A percentile compares a stretch with the other conserved stretches of the same genome.
These are phyloP conservation scores for Exaiptasia diaphana DNA, from an alignment of 64 coral and sea anemone genomes.

Conservation along the genomic window DNA sequence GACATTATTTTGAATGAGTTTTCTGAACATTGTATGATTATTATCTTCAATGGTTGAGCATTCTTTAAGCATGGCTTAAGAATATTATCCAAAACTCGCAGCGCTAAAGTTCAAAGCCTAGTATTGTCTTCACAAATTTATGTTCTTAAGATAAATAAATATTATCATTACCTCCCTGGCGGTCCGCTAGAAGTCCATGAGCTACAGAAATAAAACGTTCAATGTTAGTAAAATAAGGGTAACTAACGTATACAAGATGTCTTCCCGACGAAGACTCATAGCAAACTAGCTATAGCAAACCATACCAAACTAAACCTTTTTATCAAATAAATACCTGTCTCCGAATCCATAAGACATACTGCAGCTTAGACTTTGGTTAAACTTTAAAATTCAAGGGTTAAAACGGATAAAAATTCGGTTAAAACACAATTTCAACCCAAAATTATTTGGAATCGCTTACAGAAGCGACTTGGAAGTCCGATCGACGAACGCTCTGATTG, in stretches of 20 bases:
- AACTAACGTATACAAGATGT: slow-evolving; percentile 4
- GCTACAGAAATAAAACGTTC: slow-evolving; percentile 23
- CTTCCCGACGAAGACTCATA: slow-evolving; percentile 2
- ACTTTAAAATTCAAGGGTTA: not conserved
- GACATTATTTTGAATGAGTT: not conserved
- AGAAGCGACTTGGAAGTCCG: slow-evolving; percentile 18
- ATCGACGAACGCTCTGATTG: slow-evolving; percentile 13
- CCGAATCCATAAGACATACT: slow-evolving; percentile 68
- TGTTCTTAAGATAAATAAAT: not conserved
- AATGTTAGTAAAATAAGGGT: slow-evolving; percentile 10
- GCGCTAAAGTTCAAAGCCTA: not conserved
- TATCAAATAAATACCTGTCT: slow-evolving; percentile 13
- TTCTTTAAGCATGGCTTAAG: not conserved
- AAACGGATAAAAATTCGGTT: not conserved
- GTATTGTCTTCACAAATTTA: not conserved
- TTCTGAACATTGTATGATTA: not conserved
- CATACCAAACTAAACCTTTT: not conserved
- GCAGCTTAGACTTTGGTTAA: not conserved
- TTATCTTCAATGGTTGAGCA: not conserved
- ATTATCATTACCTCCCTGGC: slow-evolving; percentile 48
- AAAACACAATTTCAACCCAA: not conserved
- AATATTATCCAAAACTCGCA: not conserved
- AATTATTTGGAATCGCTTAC: slow-evolving; percentile 30
- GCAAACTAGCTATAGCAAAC: not conserved
- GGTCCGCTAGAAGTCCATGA: slow-evolving; percentile 55